Evolutionary conservation across 2,113 vertebrate species (phyloP), one percentile per base, ranked within the genome.

Genomic region (Cricetomys ansorgei): DNA sequence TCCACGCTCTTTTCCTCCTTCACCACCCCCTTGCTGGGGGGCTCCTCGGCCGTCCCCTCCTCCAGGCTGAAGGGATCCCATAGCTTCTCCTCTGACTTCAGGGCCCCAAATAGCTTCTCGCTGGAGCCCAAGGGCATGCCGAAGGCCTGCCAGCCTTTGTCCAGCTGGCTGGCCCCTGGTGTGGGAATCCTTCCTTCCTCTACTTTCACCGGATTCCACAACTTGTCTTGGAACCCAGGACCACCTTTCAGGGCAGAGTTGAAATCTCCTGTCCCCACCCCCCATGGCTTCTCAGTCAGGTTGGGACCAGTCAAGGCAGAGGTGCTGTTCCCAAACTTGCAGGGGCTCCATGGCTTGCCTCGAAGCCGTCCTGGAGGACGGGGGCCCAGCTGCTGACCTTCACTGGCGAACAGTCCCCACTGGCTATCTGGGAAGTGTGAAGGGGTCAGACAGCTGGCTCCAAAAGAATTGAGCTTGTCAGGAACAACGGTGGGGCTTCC

Each of bases 111-210:
- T 1, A 98, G 80, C 89, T 97, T 98, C 70, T 98, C 97, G 0
- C 76, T 88, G 76, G 98, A 86, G 98, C 94, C 95, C 98, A 97
- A 98, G 98, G 97, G 11, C 98, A 99, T 37, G 12, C 99, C 97
- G 19, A 98, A 99, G 43, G 98, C 98, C 97, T 98, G 99, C 99
- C 99, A 99, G 0, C 98, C 98, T 81, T 99, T 99, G 97, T 99
- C 99, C 12, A 98, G 98, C 90, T 99, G 98, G 79, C 99, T 99
- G 79, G 62, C 98, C 98, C 0, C 99, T 0, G 34, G 99, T 97
- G 98, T 99, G 0, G 99, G 99, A 13, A 99, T 99, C 89, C 99
- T 97, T 59, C 97, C 99, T 83, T 99, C 99, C 48, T 99, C 99
- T 0, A 96, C 99, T 96, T 99, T 99, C 94, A 97, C 70, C 0